Base-by-base conservation (phyloP, 2,797 vertebrate species). In the Calcarius lapponicus region DNA sequence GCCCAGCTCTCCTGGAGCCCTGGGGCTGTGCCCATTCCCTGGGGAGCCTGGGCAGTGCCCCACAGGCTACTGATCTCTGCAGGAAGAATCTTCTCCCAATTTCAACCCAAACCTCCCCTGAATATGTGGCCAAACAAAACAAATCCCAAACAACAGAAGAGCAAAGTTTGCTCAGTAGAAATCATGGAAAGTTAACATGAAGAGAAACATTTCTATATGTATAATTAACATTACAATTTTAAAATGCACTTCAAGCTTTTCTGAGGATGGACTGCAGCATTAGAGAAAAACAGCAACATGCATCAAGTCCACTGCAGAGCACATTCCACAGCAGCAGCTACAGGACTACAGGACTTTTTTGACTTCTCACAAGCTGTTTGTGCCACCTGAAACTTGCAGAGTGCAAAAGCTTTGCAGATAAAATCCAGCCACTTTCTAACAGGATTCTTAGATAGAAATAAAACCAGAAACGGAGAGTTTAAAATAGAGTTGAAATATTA, bases 111-210 rank as follows among this genome's bases (percentile, higher is more conserved):
- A 18, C 7, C 26, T 48, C 7, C 32, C 31, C 34, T 21, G 8
- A 69, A 74, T 6, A 7, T 0, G 0, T 11, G 67, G 31, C 45
- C 83, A 4, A 62, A 47, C 56, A 28, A 67, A 53, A 45, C 19
- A 20, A 16, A 0, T 2, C 3, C 47, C 7, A 19, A 53, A 8
- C 11, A 40, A 32, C 0, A 54, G 10, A n/a, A 56, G 10, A 66
- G 28, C 47, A 47, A 40, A 13, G 6, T 40, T 32, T 50, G 28
- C 48, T 89, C 67, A 58, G 48, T 10, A 28, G 47, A 64, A 53
- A 31, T 19, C 18, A 53, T 13, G 17, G 7, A 19, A 81, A 18
- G n/a, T 10, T 34, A 56, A 50, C 14, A 28, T 13, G 38, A 79
- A 74, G 10, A 67, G 53, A 80, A 92, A 14, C 7, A 48, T 53